Evolutionary conservation across 2,888 invertebrate species (phyloP), one percentile per base, ranked within the genome.

Genomic region (Polydesmus complanatus): DNA sequence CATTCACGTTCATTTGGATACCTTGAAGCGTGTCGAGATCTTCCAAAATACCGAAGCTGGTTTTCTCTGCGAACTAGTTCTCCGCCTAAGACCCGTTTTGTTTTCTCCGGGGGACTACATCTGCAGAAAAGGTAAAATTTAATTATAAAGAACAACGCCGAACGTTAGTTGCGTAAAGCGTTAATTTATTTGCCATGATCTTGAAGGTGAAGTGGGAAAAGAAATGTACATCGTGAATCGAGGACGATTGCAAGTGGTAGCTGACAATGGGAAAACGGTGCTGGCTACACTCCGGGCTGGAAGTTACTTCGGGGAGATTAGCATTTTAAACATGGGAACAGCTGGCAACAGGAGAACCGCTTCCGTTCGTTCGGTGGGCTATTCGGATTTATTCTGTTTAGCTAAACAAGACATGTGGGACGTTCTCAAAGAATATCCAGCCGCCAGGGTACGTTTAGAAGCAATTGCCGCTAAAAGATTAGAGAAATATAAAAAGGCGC

Each of bases 401-500:
- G 93, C 92, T 77, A 97, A 97, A 81, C 93, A 93, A 80, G 96
- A 96, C 80, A 92, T 97, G 88, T 96, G 95, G 96, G 96, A 96
- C 77, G 97, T 97, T 67, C 83, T 94, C 66, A 93, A 96, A 68
- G 96, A 75, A 87, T 96, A 70, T 64, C 78, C 78, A 14, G 75
- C 76, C 2, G 78, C 77, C 18, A 67, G 77, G 61, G 75, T 77
- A 5, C 84, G 95, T 66, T 82, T 97, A 61, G 96, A 96, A 77
- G 90, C 95, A 63, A 95, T 97, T 70, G 96, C 96, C 63, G 94
- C 94, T 71, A 95, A 95, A 78, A 83, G 96, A 74, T 82, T 97
- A 72, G 94, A 95, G 79, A 95, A 95, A 78, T 95, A 95, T 78
- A 94, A 94, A 78, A 89, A 89, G 74, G 90, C 90, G 66, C 93